Evolutionary conservation across 1,140 invertebrate species (phyloP).

Genomic region (Lamellibrachia luymesi): DNA sequence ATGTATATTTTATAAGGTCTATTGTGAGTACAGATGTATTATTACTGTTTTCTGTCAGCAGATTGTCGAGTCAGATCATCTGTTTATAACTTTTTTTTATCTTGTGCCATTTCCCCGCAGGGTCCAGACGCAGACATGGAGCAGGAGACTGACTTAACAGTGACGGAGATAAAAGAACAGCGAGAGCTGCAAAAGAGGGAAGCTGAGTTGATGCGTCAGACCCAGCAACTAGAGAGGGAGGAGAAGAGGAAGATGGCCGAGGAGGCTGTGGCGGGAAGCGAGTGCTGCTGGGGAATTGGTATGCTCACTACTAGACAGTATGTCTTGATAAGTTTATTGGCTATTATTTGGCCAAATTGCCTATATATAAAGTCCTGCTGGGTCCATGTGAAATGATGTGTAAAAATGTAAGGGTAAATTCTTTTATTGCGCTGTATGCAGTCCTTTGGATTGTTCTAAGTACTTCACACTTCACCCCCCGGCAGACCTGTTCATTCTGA

Average conservation of each 20-base stretch:
- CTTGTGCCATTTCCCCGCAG: slow-evolving; percentile 30
- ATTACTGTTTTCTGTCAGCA: neutral
- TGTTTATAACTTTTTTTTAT: neutral
- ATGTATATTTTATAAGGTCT: no score
- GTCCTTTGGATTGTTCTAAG: no score
- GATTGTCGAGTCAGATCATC: neutral
- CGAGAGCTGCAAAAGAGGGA: slow-evolving; percentile 60
- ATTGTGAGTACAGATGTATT: neutral
- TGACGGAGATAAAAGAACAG: slow-evolving; percentile 76
- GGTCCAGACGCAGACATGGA: slow-evolving; percentile 84
- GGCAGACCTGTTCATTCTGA: no score
- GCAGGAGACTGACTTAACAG: slow-evolving; percentile 75
- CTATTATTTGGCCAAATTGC: no score
- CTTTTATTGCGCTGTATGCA: no score
- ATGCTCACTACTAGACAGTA: neutral
- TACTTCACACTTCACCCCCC: no score
- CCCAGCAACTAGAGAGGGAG: slow-evolving; percentile 57
- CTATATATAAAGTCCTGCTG: no score
- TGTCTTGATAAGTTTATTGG: no score
- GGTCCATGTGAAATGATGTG: no score
- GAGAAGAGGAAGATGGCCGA: slow-evolving; percentile 59
- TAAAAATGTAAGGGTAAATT: no score
- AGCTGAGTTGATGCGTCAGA: slow-evolving; percentile 55
- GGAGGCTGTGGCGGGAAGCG: slow-evolving; percentile 56
- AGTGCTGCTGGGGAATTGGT: slow-evolving; percentile 90